Conservation (phyloP, 2,113 vertebrate species). For the Phylloscopus whistleri region DNA sequence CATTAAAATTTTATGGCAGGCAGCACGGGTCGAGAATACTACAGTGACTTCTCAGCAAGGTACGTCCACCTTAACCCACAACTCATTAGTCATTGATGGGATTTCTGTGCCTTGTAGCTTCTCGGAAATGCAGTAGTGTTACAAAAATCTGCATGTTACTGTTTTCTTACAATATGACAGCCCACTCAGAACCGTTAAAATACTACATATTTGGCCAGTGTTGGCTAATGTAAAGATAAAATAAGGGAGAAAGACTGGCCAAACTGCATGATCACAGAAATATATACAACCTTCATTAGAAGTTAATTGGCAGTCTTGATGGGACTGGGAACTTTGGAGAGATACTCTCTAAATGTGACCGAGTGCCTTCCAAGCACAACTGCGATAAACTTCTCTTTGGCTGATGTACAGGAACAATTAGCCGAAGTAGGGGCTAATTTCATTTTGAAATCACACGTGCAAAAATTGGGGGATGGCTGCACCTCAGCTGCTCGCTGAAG, state of each 20-base stretch:
- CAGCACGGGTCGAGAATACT: conserved; percentile 71
- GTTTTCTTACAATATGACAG: conserved; percentile 6
- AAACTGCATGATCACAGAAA: background rate
- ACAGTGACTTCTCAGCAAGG: conserved; percentile 79
- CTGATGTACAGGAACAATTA: background rate
- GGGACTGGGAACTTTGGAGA: background rate
- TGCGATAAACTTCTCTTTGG: background rate
- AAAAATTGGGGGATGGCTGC: background rate
- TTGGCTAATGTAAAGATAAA: background rate
- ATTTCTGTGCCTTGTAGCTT: conserved; percentile 22
- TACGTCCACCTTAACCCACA: conserved; percentile 71
- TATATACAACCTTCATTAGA: background rate
- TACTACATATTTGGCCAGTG: background rate
- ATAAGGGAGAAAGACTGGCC: background rate
- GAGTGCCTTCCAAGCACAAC: background rate
- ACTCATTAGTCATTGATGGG: conserved; percentile 73
- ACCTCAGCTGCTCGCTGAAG: fast-evolving
- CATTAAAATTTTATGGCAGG: conserved; percentile 85
- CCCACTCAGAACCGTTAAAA: background rate
- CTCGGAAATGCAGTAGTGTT: conserved; percentile 4
- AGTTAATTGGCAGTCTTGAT: conserved; percentile 1
- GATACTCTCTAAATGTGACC: background rate
- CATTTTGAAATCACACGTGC: fast-evolving
- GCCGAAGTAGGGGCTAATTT: background rate
- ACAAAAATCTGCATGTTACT: conserved; percentile 26